These are phyloP conservation scores for Delphinapterus leucas DNA, from an alignment of 2,113 vertebrate species.

Conservation along the genomic window DNA sequence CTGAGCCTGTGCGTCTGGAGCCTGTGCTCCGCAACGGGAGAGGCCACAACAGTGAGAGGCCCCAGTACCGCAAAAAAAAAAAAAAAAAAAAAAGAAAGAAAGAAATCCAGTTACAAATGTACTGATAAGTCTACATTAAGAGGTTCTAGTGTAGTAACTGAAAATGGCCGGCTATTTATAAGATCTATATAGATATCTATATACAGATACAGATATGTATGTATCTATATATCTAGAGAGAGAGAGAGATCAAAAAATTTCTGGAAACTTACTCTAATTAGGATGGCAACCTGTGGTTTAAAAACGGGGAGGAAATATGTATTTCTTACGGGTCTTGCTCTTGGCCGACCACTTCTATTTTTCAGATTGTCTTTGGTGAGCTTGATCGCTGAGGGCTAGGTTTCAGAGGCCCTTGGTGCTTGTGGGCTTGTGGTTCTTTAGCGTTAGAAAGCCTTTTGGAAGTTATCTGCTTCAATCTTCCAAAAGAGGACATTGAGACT, in stretches of 20 bases:
- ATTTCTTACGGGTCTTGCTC: background rate
- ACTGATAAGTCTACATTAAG: constrained; percentile 76
- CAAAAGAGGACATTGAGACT: background rate
- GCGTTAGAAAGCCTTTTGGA: background rate
- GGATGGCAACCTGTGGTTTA: background rate
- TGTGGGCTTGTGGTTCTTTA: background rate
- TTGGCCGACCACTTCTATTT: background rate
- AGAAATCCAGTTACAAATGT: constrained; percentile 86
- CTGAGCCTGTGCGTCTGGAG: too few species aligned
- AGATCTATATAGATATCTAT: constrained; percentile 48
- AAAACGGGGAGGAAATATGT: background rate
- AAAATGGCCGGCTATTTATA: constrained; percentile 84
- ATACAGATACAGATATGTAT: background rate
- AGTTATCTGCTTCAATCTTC: background rate
- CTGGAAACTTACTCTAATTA: background rate
- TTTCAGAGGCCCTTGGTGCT: background rate
- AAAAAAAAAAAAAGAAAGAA: constrained; percentile 64
- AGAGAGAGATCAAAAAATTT: background rate
- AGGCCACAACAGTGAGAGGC: too few species aligned
- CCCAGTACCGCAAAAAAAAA: too few species aligned
- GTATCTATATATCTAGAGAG: accelerated
- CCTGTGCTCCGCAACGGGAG: too few species aligned
- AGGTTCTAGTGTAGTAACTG: constrained; percentile 75
- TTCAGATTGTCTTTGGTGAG: background rate
- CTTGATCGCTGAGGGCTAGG: accelerated